Evolutionary conservation across 2,797 vertebrate genomes (phyloP).

Genomic region (Poeciliopsis infans): DNA sequence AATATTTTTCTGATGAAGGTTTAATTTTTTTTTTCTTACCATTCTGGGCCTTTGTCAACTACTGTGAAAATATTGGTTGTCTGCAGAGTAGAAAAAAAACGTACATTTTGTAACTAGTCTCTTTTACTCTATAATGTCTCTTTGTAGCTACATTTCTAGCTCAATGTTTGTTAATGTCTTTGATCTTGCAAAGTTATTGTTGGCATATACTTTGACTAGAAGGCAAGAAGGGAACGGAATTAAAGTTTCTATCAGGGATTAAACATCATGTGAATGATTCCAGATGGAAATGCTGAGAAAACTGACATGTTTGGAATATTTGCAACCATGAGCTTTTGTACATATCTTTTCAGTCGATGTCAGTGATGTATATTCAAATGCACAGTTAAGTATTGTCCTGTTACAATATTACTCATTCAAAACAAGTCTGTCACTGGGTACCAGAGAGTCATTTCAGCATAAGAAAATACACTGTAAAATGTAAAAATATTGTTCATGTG

Average conservation of each 20-base stretch:
- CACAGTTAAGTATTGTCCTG: constrained; percentile 38
- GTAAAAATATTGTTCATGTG: constrained; percentile 37
- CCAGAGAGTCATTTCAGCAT: constrained; percentile 39
- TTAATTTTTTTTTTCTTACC: constrained; percentile 34
- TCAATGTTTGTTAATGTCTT: constrained; percentile 24
- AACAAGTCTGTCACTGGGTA: constrained; percentile 19
- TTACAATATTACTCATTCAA: constrained; percentile 36
- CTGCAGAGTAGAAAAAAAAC: constrained; percentile 27
- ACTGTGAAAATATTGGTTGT: constrained; percentile 49
- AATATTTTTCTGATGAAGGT: constrained; percentile 3
- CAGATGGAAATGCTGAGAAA: constrained; percentile 38
- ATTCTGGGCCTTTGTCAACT: constrained; percentile 46
- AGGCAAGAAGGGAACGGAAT: constrained; percentile 17
- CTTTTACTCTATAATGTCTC: constrained; percentile 42
- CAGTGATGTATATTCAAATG: constrained; percentile 25
- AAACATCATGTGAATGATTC: constrained; percentile 36
- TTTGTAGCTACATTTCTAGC: constrained; percentile 29
- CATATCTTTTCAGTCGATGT: constrained; percentile 33
- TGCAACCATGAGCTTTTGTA: constrained; percentile 36
- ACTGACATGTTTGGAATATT: constrained; percentile 30
- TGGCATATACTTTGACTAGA: constrained; percentile 27
- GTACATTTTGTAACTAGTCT: constrained; percentile 28
- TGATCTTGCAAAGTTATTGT: constrained; percentile 23
- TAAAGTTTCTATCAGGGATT: constrained; percentile 39
- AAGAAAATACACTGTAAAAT: constrained; percentile 45